Evolutionary conservation across 2,113 vertebrate genomes (phyloP).

Genomic region (Lasiurus cinereus): DNA sequence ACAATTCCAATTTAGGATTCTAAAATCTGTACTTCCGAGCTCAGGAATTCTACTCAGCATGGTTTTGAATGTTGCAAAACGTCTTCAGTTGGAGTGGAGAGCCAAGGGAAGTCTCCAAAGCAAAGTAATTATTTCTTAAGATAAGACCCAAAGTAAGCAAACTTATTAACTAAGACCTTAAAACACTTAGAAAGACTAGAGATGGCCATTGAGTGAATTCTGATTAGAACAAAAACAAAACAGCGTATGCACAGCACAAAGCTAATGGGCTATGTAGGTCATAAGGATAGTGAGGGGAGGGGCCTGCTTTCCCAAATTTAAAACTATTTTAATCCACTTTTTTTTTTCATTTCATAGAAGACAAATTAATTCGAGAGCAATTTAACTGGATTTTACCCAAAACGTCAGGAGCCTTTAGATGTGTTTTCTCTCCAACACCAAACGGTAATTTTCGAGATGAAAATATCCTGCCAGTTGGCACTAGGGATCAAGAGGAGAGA

Average conservation of each 20-base stretch:
- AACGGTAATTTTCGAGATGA: background rate
- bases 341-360: slow-evolving; percentile 30
- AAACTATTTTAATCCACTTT: background rate
- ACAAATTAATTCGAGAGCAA: background rate
- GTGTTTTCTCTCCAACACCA: background rate
- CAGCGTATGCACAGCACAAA: background rate
- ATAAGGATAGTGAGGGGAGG: background rate
- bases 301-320: background rate
- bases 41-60: slow-evolving; percentile 44
- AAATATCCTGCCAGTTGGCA: background rate
- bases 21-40: slow-evolving; percentile 32
- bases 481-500: background rate
- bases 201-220: background rate
- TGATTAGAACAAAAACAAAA: background rate
- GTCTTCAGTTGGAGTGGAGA: background rate
- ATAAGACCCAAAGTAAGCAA: background rate
- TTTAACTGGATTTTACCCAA: slow-evolving; percentile 7
- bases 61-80: slow-evolving; percentile 31
- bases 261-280: background rate
- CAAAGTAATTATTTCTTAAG: slow-evolving; percentile 31
- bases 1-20: slow-evolving; percentile 25
- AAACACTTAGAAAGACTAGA: background rate
- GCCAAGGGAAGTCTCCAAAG: background rate
- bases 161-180: slow-evolving; percentile 47
- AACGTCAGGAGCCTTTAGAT: background rate